These are phyloP conservation scores for Oedothorax gibbosus DNA, from an alignment of 1,140 invertebrate species.

Conservation along the genomic window DNA sequence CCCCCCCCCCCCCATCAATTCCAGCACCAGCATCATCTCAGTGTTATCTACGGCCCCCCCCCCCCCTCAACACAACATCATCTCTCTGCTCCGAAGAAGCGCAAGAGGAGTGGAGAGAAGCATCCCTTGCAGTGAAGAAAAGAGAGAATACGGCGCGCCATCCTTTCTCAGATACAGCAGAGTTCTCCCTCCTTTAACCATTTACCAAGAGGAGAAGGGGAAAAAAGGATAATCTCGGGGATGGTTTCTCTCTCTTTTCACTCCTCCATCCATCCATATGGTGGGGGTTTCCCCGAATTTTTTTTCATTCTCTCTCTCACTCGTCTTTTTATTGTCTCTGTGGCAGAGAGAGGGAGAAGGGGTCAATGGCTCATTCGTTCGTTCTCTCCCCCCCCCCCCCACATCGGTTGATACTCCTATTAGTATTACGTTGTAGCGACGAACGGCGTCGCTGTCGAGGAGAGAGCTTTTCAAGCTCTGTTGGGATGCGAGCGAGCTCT, in stretches of 20 bases:
- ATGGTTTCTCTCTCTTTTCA: conserved; percentile 12
- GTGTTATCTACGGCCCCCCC: conserved; percentile 51
- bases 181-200: conserved; percentile 11
- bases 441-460: no score
- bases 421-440: no score
- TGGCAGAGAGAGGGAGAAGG: neutral
- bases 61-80: conserved; percentile 22
- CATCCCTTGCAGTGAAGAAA: neutral
- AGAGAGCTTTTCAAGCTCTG: no score
- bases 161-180: conserved; percentile 9
- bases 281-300: neutral
- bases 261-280: neutral
- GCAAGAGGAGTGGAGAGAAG: conserved; percentile 27
- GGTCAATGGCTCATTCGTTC: conserved; percentile 27
- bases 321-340: neutral
- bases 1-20: conserved; percentile 11
- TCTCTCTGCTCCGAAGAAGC: conserved; percentile 6
- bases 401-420: neutral
- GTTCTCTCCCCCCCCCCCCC: neutral
- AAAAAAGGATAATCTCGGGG: conserved; percentile 31
- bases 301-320: conserved; percentile 44
- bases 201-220: conserved; percentile 16
- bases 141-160: neutral
- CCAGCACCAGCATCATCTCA: conserved; percentile 4
- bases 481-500: no score